Conservation (phyloP, 2,113 vertebrate genomes). For the Euleptes europaea region DNA sequence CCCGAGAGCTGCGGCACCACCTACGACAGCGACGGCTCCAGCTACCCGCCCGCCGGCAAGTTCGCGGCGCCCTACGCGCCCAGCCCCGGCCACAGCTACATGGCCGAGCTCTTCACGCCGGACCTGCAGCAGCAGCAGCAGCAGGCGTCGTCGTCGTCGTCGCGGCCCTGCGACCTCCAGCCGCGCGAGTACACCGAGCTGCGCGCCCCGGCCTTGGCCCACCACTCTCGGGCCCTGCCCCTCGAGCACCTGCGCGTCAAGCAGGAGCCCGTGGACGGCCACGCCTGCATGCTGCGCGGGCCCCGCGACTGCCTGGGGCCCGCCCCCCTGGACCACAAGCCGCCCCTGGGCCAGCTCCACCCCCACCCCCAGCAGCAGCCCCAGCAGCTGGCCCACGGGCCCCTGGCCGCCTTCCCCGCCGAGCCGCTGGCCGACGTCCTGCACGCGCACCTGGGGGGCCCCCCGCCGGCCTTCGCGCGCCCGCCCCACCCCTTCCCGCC, state of each 20-base stretch:
- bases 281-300: slow-evolving; percentile 82
- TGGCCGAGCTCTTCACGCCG: slow-evolving; percentile 87
- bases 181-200: slow-evolving; percentile 83
- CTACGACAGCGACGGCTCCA: slow-evolving; percentile 78
- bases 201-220: slow-evolving; percentile 48
- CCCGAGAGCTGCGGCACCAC: slow-evolving; percentile 85
- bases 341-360: slow-evolving; percentile 43
- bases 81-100: slow-evolving; percentile 80
- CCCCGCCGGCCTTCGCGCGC: slow-evolving; percentile 68
- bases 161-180: slow-evolving; percentile 61
- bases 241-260: slow-evolving; percentile 77
- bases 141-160: background rate
- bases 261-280: slow-evolving; percentile 78
- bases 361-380: slow-evolving; percentile 60
- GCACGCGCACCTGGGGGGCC: slow-evolving; percentile 59
- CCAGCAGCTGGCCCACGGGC: slow-evolving; percentile 67
- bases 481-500: slow-evolving; percentile 66
- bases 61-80: slow-evolving; percentile 62
- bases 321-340: slow-evolving; percentile 72
- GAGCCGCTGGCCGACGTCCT: slow-evolving; percentile 69
- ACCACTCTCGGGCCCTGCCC: slow-evolving; percentile 10
- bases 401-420: slow-evolving; percentile 41
- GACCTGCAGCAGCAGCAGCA: slow-evolving; percentile 50
- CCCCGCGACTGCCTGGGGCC: slow-evolving; percentile 72
- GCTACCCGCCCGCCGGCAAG: slow-evolving; percentile 66